phyloP scores from a whole-genome alignment of 2,113 vertebrate species.

The Nettapus auritus region DNA sequence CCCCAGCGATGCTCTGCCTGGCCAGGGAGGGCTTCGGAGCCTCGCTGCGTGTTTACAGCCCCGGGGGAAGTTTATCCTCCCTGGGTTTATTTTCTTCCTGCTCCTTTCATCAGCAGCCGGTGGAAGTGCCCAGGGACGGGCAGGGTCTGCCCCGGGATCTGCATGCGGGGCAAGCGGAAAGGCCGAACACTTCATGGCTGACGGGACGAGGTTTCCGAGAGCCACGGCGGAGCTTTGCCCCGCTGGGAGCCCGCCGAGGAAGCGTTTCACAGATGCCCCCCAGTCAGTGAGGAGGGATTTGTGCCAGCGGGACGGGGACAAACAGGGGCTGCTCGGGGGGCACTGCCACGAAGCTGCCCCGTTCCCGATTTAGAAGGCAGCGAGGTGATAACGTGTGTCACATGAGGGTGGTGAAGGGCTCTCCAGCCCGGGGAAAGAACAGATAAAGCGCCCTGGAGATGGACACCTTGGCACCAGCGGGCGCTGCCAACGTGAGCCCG shows the following conservation, averaged over 20 bases:
- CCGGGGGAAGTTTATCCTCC: not conserved
- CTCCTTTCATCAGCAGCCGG: not conserved
- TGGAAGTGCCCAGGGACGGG: not conserved
- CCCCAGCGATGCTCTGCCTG: too few species aligned
- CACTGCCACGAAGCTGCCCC: not conserved
- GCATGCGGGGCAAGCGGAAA: fast-evolving
- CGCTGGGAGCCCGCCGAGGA: not conserved
- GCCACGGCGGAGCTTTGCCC: not conserved
- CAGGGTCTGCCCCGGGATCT: not conserved
- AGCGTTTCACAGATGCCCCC: not conserved
- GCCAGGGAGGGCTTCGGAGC: too few species aligned
- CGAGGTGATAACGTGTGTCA: not conserved
- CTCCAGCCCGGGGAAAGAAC: not conserved
- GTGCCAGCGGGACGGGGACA: not conserved
- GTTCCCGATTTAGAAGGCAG: not conserved
- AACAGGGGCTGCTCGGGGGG: fast-evolving
- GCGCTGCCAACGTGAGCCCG: fast-evolving
- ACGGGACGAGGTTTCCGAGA: not conserved
- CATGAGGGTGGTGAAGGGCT: not conserved
- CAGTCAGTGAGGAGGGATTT: fast-evolving
- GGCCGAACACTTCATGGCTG: fast-evolving
- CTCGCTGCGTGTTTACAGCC: too few species aligned
- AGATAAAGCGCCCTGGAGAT: not conserved
- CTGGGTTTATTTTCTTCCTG: not conserved
- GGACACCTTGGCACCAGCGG: fast-evolving